Evolutionary conservation across 2,888 invertebrate genomes (phyloP).

Genomic region (Sphaerophoria rueppellii): DNA sequence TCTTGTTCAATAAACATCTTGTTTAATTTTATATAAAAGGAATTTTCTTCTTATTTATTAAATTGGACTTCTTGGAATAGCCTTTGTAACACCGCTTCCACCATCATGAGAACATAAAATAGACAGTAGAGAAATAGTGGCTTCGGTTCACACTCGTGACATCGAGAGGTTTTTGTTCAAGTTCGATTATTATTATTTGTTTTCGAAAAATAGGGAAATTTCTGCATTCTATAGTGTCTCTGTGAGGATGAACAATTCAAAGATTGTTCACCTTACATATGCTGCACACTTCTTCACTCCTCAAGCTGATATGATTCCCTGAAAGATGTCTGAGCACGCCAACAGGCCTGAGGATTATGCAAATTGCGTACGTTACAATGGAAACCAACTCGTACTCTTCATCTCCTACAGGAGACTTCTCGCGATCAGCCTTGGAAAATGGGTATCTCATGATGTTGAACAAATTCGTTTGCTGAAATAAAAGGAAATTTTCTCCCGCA

Average conservation of each 20-base stretch:
- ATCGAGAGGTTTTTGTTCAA: conserved; percentile 58
- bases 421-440: conserved; percentile 31
- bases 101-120: neutral
- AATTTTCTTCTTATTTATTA: no score
- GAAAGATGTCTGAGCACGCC: conserved; percentile 6
- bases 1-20: no score
- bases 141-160: neutral
- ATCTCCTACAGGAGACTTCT: conserved; percentile 1
- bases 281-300: conserved; percentile 25
- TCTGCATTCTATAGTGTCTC: conserved; percentile 58
- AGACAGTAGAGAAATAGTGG: conserved; percentile 15
- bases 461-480: conserved; percentile 18
- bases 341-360: conserved; percentile 52
- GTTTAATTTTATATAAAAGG: no score
- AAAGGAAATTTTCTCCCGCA: conserved; percentile 21
- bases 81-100: no score
- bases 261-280: conserved; percentile 66
- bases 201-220: conserved; percentile 57
- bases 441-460: conserved; percentile 31
- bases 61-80: no score
- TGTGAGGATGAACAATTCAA: conserved; percentile 54
- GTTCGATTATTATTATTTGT: conserved; percentile 50
- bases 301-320: conserved; percentile 13
- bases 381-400: neutral
- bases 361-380: conserved; percentile 67